A percentile compares a stretch with the other conserved stretches of the same genome.
Evolutionary conservation across 2,888 invertebrate genomes (phyloP).

Genomic region (Tenthredo livida): DNA sequence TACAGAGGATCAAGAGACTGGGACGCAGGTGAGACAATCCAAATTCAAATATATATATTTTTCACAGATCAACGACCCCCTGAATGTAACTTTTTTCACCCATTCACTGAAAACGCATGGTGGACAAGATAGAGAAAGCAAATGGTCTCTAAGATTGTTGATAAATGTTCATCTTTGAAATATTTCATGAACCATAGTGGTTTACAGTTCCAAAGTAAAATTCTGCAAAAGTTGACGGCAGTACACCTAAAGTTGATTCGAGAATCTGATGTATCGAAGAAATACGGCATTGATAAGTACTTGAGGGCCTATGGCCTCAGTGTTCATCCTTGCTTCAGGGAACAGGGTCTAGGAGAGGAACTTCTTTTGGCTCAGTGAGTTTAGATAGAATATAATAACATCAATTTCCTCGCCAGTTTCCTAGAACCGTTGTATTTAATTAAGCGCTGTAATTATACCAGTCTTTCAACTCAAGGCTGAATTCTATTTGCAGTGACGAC

Average conservation of each 20-base stretch:
- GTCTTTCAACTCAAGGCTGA: neutral
- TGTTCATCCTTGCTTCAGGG: slow-evolving; percentile 70
- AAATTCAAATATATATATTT: neutral
- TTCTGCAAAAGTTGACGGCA: slow-evolving; percentile 52
- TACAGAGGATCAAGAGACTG: slow-evolving; percentile 56
- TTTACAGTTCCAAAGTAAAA: slow-evolving; percentile 53
- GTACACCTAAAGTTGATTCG: slow-evolving; percentile 56
- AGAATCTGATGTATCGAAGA: slow-evolving; percentile 63
- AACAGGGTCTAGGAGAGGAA: slow-evolving; percentile 67
- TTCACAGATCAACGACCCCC: neutral
- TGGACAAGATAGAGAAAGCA: neutral
- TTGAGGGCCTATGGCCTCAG: slow-evolving; percentile 72
- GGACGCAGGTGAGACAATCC: neutral
- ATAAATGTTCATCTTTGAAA: neutral
- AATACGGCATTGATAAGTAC: slow-evolving; percentile 67
- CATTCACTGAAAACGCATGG: neutral
- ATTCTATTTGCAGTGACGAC: slow-evolving; percentile 59
- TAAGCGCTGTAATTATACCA: neutral
- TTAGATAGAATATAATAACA: neutral
- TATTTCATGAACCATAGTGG: neutral
- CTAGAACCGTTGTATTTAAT: neutral
- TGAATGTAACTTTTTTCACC: neutral
- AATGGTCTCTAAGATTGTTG: neutral
- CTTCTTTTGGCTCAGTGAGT: slow-evolving; percentile 67
- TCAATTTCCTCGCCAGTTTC: neutral